Evolutionary conservation across 2,113 vertebrate species (phyloP).

Genomic region (Anser brachyrhynchus): DNA sequence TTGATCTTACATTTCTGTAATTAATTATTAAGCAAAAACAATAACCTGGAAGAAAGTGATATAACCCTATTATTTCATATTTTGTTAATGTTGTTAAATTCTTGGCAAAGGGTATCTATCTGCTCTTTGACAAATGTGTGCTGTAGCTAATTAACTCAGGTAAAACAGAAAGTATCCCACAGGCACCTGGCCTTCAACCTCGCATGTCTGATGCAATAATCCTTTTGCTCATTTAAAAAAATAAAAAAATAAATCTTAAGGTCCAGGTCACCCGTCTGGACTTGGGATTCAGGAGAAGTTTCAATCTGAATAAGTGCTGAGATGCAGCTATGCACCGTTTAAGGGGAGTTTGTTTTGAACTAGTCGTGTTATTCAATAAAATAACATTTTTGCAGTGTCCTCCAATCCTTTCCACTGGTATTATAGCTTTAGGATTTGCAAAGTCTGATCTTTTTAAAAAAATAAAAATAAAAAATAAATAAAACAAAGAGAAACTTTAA

Average conservation of each 20-base stretch:
- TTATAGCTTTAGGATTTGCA: neutral
- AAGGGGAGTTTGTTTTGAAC: neutral
- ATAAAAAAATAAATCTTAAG: neutral
- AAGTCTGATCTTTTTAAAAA: neutral
- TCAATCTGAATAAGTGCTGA: neutral
- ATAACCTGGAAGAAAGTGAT: neutral
- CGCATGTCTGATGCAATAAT: neutral
- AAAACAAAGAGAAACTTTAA: neutral
- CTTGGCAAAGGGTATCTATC: neutral
- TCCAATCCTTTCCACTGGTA: neutral
- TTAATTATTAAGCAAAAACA: conserved; percentile 3
- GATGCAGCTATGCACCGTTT: neutral
- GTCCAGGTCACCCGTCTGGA: neutral
- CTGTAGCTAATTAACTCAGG: neutral
- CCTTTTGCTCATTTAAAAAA: neutral
- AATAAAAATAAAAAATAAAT: neutral
- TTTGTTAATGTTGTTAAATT: conserved; percentile 28
- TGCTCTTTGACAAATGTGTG: neutral
- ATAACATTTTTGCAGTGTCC: neutral
- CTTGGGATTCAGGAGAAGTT: neutral
- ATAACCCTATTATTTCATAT: neutral
- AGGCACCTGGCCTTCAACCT: neutral
- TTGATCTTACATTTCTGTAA: neutral
- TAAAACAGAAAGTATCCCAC: neutral
- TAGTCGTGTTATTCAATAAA: neutral